These are phyloP conservation scores for Stercorarius parasiticus DNA, from an alignment of 2,113 vertebrate species.

Conservation along the genomic window DNA sequence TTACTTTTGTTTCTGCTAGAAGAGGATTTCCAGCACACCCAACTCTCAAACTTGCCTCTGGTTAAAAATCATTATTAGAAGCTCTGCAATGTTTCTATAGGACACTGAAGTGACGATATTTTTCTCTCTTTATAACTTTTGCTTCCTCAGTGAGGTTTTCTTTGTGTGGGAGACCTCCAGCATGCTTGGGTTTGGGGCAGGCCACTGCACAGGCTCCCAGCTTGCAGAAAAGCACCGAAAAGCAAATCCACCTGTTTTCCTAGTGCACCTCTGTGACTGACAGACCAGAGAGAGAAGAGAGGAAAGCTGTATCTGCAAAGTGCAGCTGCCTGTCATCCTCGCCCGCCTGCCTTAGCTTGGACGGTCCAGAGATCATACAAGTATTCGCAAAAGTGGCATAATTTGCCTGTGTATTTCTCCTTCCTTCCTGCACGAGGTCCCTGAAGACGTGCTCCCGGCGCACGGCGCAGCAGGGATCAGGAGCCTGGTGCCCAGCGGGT, in stretches of 20 bases:
- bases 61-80: background rate
- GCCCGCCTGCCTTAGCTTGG: background rate
- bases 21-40: background rate
- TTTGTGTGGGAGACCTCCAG: background rate
- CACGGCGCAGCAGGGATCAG: background rate
- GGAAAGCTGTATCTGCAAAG: background rate
- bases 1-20: background rate
- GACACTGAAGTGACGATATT: background rate
- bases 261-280: background rate
- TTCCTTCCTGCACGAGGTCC: background rate
- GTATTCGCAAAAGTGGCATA: background rate
- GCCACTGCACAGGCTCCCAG: background rate
- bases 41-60: background rate
- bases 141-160: background rate
- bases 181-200: background rate
- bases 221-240: background rate
- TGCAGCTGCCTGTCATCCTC: background rate
- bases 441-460: background rate
- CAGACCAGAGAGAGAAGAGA: background rate
- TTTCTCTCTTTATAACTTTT: background rate
- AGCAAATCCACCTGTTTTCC: background rate
- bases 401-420: too few species aligned
- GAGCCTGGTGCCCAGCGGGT: background rate
- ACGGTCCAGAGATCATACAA: too few species aligned
- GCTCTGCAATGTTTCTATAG: background rate